Evolutionary conservation across 2,888 invertebrate genomes (phyloP), one percentile per base, ranked within the genome.

Genomic region (Plebejus argus): DNA sequence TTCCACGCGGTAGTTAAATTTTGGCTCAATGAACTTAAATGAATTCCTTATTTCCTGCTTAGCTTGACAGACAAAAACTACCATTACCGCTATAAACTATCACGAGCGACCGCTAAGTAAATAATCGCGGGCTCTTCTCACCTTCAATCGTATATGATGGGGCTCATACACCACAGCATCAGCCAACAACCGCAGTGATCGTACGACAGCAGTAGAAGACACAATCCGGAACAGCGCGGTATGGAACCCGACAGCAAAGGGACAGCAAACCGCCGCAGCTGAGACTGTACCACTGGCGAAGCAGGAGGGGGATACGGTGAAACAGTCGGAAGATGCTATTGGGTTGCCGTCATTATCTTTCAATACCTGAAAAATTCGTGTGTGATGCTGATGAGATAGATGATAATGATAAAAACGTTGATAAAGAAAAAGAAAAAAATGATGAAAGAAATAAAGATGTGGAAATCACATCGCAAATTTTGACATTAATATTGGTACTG

Each of bases 181-280:
- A 0, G 92, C 92, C 0, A 92, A 79, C 18, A 93, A 76, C 28
- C 84, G 80, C 49, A 92, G 83, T 20, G 84, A 80, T 0, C 92
- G 82, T 6, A 83, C 83, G 0, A 86, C 82, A 0, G 89, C 90
- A 0, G 89, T 89, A 70, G 88, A 87, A 72, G 84, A 81, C 1
- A 91, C 80, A 15, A 91, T 77, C 8, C 88, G 85, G 72, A 90
- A 82, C 20, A 83, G 80, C 0, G 84, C 83, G 7, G 81, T 79
- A 78, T 89, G 89, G 76, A 88, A 80, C 0, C 92, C 92, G 0
- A 82, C 79, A 8, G 5, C 1, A 0, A 35, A 56, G 0, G 88
- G 88, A n/a, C 81, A 81, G 81, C 89, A 90, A 83, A 85, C 83
- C 58, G 80, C 87, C 20, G 79, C 56, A n/a, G 85, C 90, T 0